Evolutionary conservation across 2,113 vertebrate genomes (phyloP).

Genomic region (Percina caprodes): DNA sequence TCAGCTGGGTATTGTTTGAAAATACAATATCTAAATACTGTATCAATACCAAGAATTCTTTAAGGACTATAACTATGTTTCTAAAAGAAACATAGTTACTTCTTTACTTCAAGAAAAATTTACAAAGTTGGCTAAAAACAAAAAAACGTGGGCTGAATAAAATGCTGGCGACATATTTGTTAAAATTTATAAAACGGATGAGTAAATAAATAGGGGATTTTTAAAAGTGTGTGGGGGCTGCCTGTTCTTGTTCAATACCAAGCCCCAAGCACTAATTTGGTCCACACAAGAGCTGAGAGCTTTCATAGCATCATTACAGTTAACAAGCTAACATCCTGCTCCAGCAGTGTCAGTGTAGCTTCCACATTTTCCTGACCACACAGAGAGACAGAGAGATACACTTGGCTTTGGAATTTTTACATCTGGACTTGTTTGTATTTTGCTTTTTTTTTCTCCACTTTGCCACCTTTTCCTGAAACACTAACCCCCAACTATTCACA

Average conservation of each 20-base stretch:
- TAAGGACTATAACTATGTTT: not conserved
- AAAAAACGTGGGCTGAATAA: not conserved
- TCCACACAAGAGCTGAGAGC: slow-evolving; percentile 30
- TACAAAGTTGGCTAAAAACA: not conserved
- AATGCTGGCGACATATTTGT: not conserved
- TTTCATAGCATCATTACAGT: slow-evolving; percentile 34
- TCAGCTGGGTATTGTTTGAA: not conserved
- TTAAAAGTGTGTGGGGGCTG: too few relatives aligned
- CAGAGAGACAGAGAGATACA: slow-evolving; percentile 10
- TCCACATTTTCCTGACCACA: slow-evolving; percentile 39
- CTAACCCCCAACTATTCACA: slow-evolving; percentile 9
- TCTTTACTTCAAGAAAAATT: not conserved
- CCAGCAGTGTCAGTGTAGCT: slow-evolving; percentile 5
- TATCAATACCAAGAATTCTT: not conserved
- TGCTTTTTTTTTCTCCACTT: not conserved
- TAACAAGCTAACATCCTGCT: slow-evolving; percentile 46
- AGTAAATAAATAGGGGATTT: not conserved
- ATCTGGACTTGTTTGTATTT: slow-evolving; percentile 33
- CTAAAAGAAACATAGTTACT: not conserved
- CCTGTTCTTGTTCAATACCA: not conserved
- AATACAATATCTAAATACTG: not conserved
- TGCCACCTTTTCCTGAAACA: slow-evolving; percentile 22
- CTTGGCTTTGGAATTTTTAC: slow-evolving; percentile 21
- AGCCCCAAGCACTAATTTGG: not conserved
- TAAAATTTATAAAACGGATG: not conserved